Evolutionary conservation across 2,113 vertebrate genomes (phyloP), one percentile per base, ranked within the genome.

Genomic region (Oncorhynchus keta): DNA sequence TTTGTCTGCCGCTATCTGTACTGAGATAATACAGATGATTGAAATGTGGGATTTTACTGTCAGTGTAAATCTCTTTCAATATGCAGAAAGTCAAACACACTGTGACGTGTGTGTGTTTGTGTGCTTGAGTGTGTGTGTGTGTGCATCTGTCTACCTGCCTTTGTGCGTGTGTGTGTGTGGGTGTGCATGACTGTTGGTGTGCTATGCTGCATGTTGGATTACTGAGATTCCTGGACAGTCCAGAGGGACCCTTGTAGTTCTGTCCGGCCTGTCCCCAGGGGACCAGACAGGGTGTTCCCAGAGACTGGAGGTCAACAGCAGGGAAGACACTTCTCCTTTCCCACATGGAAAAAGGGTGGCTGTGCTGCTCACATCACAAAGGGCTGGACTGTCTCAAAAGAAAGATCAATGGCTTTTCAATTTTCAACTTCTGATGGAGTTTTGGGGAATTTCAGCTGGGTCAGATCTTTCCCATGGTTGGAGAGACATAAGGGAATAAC

Each of bases 1-100:
- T 92, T 91, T 80, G 89, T 89, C 84, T 86, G 91, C 90, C 89
- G 90, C 90, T 90, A 88, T 87, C 89, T 16, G 87, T 88, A 86
- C 89, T 62, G 59, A 22, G n/a, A n/a, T 62, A 22, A 22, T 6
- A 62, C n/a, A 24, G 87, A 62, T 74, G 68, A 84, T 84, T 83
- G 82, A 91, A 91, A 84, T 88, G 79, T 85, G 84, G 90, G 87
- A 86, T 92, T 92, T 92, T 74, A 83, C 81, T 78, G 16, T 55
- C 51, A 16, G 14, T 55, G 51, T 18, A 67, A 88, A 87, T 79
- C 86, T 87, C 70, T 92, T 87, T 78, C 74, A 84, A 84, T 88
- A 84, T 83, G 80, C 76, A 80, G 49, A 72, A 88, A 89, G 83
- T 89, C 90, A 72, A 82, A 75, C 74, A 62, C 71, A 71, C 76